A percentile compares a stretch with the other conserved stretches of the same genome.
phyloP scores from a whole-genome alignment of 2,113 vertebrate genomes.

The Epinephelus cyanopodus region DNA sequence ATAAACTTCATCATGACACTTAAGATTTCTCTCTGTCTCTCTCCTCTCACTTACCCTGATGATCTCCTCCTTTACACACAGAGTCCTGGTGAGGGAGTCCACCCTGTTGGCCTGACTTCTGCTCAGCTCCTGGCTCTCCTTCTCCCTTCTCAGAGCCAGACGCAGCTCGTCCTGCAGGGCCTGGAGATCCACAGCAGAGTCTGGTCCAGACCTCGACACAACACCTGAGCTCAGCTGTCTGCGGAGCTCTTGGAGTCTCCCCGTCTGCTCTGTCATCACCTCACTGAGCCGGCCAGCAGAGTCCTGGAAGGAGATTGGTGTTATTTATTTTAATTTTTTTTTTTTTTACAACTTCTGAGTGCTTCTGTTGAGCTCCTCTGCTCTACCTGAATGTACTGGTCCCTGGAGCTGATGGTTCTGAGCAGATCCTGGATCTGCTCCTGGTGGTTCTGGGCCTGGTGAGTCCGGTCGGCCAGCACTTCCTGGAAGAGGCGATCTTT shows the following conservation, averaged over 20 bases:
- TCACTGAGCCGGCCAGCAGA: slow-evolving; percentile 84
- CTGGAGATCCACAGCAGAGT: slow-evolving; percentile 72
- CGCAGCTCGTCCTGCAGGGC: slow-evolving; percentile 88
- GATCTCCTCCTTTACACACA: slow-evolving; percentile 89
- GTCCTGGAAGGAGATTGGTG: slow-evolving; percentile 69
- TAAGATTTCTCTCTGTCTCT: too few species aligned
- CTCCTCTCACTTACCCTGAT: slow-evolving; percentile 86
- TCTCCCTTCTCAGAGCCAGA: slow-evolving; percentile 87
- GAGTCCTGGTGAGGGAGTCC: slow-evolving; percentile 86
- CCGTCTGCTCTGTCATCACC: slow-evolving; percentile 87
- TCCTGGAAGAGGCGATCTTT: slow-evolving; percentile 94
- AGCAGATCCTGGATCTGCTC: slow-evolving; percentile 89
- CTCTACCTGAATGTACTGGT: slow-evolving; percentile 88
- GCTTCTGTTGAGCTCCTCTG: neutral
- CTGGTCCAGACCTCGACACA: neutral
- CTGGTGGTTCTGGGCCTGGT: slow-evolving; percentile 86
- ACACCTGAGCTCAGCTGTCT: slow-evolving; percentile 77
- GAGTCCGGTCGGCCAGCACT: slow-evolving; percentile 85
- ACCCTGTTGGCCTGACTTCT: slow-evolving; percentile 85
- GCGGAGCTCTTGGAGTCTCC: slow-evolving; percentile 87
- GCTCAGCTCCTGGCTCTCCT: slow-evolving; percentile 89
- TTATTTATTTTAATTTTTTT: neutral
- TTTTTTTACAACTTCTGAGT: neutral
- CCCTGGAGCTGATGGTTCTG: slow-evolving; percentile 82
- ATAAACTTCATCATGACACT: too few species aligned